phyloP scores from a whole-genome alignment of 2,888 invertebrate species.

The Drosophila siamana region DNA sequence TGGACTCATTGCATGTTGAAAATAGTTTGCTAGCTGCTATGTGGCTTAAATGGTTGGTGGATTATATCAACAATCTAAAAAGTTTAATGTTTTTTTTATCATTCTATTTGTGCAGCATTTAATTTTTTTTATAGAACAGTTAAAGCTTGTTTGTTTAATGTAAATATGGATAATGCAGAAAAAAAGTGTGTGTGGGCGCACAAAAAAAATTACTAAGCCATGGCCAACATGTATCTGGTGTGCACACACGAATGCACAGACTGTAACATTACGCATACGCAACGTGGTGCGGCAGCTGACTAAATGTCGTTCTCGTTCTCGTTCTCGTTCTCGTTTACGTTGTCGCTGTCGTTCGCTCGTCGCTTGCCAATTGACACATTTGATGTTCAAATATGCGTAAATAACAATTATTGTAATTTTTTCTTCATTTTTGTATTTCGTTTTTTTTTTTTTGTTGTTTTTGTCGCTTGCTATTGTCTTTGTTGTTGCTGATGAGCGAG shows the following conservation, averaged over 20 bases:
- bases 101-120: neutral
- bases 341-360: slow-evolving; percentile 39
- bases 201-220: slow-evolving; percentile 56
- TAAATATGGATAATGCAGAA: slow-evolving; percentile 7
- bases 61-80: neutral
- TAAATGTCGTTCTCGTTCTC: slow-evolving; percentile 9
- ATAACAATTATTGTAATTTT: slow-evolving; percentile 78
- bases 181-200: slow-evolving; percentile 16
- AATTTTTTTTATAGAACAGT: neutral
- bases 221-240: slow-evolving; percentile 51
- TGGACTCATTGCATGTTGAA: neutral
- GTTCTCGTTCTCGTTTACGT: slow-evolving; percentile 7
- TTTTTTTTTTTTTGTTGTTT: slow-evolving; percentile 10
- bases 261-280: slow-evolving; percentile 67
- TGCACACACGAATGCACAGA: slow-evolving; percentile 20
- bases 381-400: slow-evolving; percentile 78
- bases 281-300: slow-evolving; percentile 31
- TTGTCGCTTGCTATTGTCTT: neutral
- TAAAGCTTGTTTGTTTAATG: neutral
- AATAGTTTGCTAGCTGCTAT: neutral
- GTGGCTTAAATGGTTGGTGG: neutral
- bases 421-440: slow-evolving; percentile 15
- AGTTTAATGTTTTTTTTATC: neutral
- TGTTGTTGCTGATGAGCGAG: slow-evolving; percentile 29
- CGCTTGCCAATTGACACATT: slow-evolving; percentile 72